These are phyloP conservation scores for Aphis craccivora DNA, from an alignment of 1,140 invertebrate genomes.

Conservation along the genomic window DNA sequence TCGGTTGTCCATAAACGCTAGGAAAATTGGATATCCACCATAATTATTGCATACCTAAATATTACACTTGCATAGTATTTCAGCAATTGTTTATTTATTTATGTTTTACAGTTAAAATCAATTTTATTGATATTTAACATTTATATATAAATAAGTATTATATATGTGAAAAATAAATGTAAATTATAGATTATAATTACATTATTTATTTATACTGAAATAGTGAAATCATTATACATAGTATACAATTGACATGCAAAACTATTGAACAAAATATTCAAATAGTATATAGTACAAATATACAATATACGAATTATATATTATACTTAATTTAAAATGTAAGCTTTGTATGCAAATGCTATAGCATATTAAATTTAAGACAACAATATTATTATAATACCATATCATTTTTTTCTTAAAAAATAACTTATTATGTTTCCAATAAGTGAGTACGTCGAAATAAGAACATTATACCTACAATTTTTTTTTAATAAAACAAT, in stretches of 20 bases:
- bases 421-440: neutral
- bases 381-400: neutral
- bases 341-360: no score
- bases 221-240: no score
- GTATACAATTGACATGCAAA: neutral
- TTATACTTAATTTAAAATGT: no score
- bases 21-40: conserved; percentile 27
- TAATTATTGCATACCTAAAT: conserved; percentile 8
- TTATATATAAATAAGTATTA: neutral
- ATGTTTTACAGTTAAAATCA: neutral
- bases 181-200: no score
- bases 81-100: neutral
- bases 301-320: neutral
- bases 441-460: neutral
- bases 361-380: neutral
- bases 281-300: neutral
- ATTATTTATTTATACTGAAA: neutral
- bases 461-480: neutral
- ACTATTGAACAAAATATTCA: neutral
- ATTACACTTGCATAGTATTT: neutral
- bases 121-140: neutral
- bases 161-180: no score
- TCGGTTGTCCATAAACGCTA: conserved; percentile 27
- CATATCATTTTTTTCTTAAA: neutral
- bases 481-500: neutral